A percentile compares a stretch with the other conserved stretches of the same genome.
phyloP scores from a whole-genome alignment of 2,888 invertebrate genomes.

The Drosophila siamana region DNA sequence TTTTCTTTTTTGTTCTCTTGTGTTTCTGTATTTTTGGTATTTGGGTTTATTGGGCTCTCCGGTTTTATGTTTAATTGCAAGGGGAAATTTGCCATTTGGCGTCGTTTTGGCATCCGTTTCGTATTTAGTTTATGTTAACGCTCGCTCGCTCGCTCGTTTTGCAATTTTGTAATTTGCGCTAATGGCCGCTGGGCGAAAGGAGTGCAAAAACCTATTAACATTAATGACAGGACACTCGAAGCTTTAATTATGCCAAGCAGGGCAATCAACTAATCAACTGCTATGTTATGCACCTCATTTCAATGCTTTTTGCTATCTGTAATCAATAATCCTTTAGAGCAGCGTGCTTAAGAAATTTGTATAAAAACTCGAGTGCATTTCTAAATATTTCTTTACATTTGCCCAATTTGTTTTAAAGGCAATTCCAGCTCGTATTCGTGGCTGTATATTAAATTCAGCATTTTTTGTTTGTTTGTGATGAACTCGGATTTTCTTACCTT shows the following conservation, averaged over 20 bases:
- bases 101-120: constrained; percentile 47
- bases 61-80: constrained; percentile 65
- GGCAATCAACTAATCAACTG: constrained; percentile 22
- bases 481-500: background rate
- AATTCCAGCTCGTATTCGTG: background rate
- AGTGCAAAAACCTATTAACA: constrained; percentile 42
- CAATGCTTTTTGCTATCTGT: too few relatives aligned
- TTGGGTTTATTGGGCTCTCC: constrained; percentile 15
- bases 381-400: too few relatives aligned
- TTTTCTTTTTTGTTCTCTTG: constrained; percentile 4
- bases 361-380: too few relatives aligned
- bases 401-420: too few relatives aligned
- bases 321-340: too few relatives aligned
- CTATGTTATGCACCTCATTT: background rate
- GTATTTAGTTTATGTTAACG: constrained; percentile 57
- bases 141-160: constrained; percentile 22
- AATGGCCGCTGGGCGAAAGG: constrained; percentile 40
- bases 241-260: constrained; percentile 24
- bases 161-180: constrained; percentile 54
- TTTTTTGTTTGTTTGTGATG: background rate
- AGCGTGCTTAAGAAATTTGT: too few relatives aligned
- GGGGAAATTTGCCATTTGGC: constrained; percentile 54
- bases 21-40: background rate
- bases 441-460: background rate
- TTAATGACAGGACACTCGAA: constrained; percentile 34